A percentile compares a stretch with the other conserved stretches of the same genome.
Conservation (phyloP, 64 coral and sea anemone genomes). For the Pocillopora verrucosa region DNA sequence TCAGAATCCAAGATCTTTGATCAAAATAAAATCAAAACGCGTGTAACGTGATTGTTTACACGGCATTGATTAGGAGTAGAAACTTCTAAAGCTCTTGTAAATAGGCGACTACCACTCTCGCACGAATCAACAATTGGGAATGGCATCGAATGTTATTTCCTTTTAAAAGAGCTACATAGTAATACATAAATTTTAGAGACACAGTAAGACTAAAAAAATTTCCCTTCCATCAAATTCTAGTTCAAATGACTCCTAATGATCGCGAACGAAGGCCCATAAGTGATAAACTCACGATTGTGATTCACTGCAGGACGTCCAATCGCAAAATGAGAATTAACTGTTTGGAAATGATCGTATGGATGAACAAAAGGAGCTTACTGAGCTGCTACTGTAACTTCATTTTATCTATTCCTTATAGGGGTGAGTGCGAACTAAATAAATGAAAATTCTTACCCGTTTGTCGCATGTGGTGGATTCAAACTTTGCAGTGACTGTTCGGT, state of each 20-base stretch:
- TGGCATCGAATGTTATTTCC: not conserved
- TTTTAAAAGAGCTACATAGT: not conserved
- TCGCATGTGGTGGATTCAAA: slow-evolving; percentile 83
- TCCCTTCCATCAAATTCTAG: not conserved
- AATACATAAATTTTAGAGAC: too few species aligned
- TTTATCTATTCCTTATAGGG: not conserved
- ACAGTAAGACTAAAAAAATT: not conserved
- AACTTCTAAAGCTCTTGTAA: slow-evolving; percentile 30
- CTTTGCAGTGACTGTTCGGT: slow-evolving; percentile 96
- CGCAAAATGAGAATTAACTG: not conserved
- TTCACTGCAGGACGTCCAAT: not conserved
- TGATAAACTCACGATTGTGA: not conserved
- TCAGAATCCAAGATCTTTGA: not conserved
- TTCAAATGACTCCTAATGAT: not conserved
- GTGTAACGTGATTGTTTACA: slow-evolving; percentile 1
- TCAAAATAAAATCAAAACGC: not conserved
- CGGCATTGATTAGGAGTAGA: not conserved
- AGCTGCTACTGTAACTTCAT: not conserved
- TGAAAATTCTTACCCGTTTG: slow-evolving; percentile 63
- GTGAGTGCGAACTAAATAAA: not conserved
- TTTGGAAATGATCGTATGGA: too few species aligned
- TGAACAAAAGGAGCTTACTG: not conserved
- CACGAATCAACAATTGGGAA: not conserved
- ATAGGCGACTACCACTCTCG: not conserved
- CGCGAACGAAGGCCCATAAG: not conserved